phyloP scores from a whole-genome alignment of 2,888 invertebrate species.

The Aromia moschata region DNA sequence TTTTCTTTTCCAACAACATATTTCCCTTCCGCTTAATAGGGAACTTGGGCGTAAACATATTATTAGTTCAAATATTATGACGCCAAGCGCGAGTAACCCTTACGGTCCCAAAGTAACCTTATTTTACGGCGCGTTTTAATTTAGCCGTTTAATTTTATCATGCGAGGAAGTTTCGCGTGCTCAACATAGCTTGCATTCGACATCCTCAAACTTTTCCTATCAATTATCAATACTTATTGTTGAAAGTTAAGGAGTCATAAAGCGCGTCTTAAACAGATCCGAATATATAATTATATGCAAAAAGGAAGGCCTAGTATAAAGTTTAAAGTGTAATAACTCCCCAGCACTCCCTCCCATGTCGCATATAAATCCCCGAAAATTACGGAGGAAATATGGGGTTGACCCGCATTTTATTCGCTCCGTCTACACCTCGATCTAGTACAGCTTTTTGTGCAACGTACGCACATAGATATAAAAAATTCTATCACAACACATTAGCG shows the following conservation, averaged over 20 bases:
- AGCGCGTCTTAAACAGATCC: constrained; percentile 43
- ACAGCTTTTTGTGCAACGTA: too few relatives aligned
- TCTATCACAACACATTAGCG: too few relatives aligned
- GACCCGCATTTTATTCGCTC: too few relatives aligned
- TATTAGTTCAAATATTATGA: too few relatives aligned
- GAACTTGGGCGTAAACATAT: too few relatives aligned
- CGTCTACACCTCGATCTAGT: too few relatives aligned
- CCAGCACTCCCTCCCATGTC: neutral
- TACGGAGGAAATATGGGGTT: neutral
- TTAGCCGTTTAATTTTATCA: constrained; percentile 27
- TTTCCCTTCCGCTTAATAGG: too few relatives aligned
- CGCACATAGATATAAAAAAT: too few relatives aligned
- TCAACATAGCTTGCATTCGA: constrained; percentile 29
- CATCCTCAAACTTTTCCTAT: constrained; percentile 49
- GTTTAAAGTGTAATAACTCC: constrained; percentile 21
- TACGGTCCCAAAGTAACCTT: too few relatives aligned
- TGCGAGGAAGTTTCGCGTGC: constrained; percentile 22
- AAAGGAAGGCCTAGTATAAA: constrained; percentile 17
- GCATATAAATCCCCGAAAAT: neutral
- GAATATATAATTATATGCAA: constrained; percentile 15
- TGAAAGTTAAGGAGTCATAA: constrained; percentile 44
- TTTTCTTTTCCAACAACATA: too few relatives aligned
- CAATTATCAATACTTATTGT: constrained; percentile 53
- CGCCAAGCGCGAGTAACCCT: too few relatives aligned
- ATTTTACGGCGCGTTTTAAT: constrained; percentile 30